Evolutionary conservation across 2,797 vertebrate genomes (phyloP), one percentile per base, ranked within the genome.

Genomic region (Danio tinwini): DNA sequence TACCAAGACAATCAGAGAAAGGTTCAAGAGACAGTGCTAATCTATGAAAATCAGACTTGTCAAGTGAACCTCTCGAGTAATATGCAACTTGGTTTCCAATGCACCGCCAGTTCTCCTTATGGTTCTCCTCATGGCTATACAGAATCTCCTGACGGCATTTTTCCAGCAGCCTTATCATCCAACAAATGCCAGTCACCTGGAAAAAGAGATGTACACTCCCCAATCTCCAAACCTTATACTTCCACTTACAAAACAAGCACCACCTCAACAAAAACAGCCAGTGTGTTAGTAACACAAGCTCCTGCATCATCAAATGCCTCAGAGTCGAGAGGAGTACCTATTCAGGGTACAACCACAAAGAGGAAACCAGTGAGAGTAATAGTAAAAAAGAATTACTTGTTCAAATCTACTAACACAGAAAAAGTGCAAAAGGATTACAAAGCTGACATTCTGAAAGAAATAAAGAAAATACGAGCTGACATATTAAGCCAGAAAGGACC

Each of bases 21-120:
- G 50, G 81, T 91, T 21, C 90, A 86, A 58, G 93, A 94, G 85
- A 91, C 91, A 0, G 78, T 92, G 11, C 56, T 93, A 29, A 87
- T 93, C 50, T 92, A 90, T 69, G 91, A 94, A 82, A 89, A 93
- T 74, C 91, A 93, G 76, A 89, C 83, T 14, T 91, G 86, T 65
- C 91, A 89, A 71, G 92, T 91, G 52, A 89, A 90, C 86, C 91
- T 88, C 47, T 81, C 87, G 44, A 86, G 87, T 39, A 93, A 93
- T 63, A 76, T 52, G 29, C 82, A 88, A 29, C 40, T 89, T 74
- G 76, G 59, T 71, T 69, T 82, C 45, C 84, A 86, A 37, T 79
- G 74, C 1, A 64, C 78, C 40, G 70, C 85, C 17, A 85, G 75
- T 14, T 47, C 65, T 62, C 11, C 76, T 17, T 85, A 81, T 49